A percentile compares a stretch with the other conserved stretches of the same genome.
Conservation (phyloP, 2,113 vertebrate species). For the Morone saxatilis region DNA sequence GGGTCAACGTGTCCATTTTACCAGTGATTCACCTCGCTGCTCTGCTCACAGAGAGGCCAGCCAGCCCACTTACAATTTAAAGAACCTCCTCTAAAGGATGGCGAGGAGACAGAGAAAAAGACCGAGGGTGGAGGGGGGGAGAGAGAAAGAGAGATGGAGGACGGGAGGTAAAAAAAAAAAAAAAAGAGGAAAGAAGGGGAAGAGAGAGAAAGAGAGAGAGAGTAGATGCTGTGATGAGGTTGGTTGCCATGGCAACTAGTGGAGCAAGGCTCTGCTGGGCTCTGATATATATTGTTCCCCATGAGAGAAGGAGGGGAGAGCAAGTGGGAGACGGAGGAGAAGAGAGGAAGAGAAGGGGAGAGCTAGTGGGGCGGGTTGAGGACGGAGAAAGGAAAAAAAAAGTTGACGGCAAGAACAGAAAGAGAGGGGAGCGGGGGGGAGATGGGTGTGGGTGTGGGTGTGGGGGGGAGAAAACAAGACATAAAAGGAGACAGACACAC, state of each 20-base stretch:
- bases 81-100: conserved; percentile 18
- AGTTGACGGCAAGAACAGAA: conserved; percentile 29
- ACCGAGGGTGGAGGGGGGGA: not conserved
- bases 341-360: conserved; percentile 38
- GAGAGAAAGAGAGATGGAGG: conserved; percentile 24
- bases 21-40: conserved; percentile 49
- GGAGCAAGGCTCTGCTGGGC: conserved; percentile 70
- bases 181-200: not conserved
- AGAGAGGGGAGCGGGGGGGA: conserved; percentile 6
- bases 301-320: conserved; percentile 64
- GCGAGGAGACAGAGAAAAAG: not conserved
- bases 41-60: conserved; percentile 21
- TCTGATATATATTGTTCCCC: conserved; percentile 82
- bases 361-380: conserved; percentile 58
- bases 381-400: conserved; percentile 22
- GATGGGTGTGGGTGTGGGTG: not conserved
- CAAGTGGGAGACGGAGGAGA: conserved; percentile 43
- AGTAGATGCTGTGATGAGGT: conserved; percentile 74
- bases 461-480: conserved; percentile 46
- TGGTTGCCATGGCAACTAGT: conserved; percentile 81
- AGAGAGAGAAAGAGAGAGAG: conserved; percentile 12
- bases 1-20: conserved; percentile 34
- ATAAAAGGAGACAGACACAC: conserved; percentile 56
- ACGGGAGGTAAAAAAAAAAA: not conserved
- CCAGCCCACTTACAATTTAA: conserved; percentile 46